Percentiles rank a stretch among this genome's conserved stretches.
phyloP scores from a whole-genome alignment of 2,797 vertebrate genomes.

The Lutjanus argentimaculatus region DNA sequence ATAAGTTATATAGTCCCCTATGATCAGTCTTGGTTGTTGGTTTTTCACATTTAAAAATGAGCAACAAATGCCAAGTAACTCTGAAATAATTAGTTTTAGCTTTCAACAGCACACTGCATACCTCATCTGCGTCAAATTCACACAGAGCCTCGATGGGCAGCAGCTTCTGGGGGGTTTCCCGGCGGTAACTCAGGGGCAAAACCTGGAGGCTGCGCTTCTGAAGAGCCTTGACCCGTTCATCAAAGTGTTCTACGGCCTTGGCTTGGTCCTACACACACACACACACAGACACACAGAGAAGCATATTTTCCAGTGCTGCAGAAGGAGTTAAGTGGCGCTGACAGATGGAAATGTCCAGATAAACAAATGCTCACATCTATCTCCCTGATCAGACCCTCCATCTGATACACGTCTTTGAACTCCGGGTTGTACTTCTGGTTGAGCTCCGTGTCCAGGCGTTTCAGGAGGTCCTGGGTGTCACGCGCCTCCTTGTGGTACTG shows the following conservation, averaged over 20 bases:
- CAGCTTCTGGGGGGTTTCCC: slow-evolving; percentile 86
- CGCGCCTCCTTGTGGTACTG: slow-evolving; percentile 94
- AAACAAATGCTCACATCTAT: slow-evolving; percentile 88
- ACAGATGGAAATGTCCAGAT: not conserved
- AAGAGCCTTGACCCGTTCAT: slow-evolving; percentile 89
- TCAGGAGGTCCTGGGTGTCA: slow-evolving; percentile 93
- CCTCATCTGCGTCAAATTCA: slow-evolving; percentile 93
- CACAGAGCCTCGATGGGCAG: slow-evolving; percentile 95
- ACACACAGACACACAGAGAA: slow-evolving; percentile 31
- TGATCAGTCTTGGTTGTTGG: too few relatives aligned
- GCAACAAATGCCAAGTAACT: not conserved
- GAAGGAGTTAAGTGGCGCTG: not conserved
- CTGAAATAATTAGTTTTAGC: too few relatives aligned
- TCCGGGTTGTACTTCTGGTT: slow-evolving; percentile 95
- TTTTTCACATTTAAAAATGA: not conserved
- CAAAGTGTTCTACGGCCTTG: slow-evolving; percentile 93
- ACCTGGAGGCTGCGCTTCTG: slow-evolving; percentile 92
- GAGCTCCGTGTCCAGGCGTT: slow-evolving; percentile 92
- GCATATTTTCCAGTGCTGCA: not conserved
- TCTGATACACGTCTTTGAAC: slow-evolving; percentile 96
- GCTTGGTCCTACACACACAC: slow-evolving; percentile 90
- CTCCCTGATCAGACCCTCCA: slow-evolving; percentile 91
- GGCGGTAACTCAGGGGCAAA: slow-evolving; percentile 90
- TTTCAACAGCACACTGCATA: slow-evolving; percentile 57
- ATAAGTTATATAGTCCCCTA: too few relatives aligned